Base-by-base conservation (phyloP, 2,888 invertebrate genomes). In the Monoplex corrugatus region DNA sequence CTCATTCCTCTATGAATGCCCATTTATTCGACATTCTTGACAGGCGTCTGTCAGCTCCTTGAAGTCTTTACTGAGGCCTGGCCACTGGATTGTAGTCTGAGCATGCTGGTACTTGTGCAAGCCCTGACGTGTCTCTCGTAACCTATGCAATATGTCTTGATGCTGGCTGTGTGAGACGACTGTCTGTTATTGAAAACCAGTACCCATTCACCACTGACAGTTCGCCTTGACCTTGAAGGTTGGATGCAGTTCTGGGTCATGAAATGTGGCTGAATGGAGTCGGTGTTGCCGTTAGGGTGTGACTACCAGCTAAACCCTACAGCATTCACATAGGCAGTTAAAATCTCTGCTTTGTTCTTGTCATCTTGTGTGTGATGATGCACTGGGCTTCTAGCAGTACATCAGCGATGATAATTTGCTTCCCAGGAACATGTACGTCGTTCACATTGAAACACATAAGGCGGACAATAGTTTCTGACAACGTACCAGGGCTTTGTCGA, bases 191-290 rank as follows among this genome's bases (percentile, higher is more conserved):
- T 35, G 35, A 40, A 23, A 87, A 5, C 80, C 87, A 32, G 80
- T 19, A 82, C 23, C 87, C 87, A 78, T 87, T 68, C 87, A 88
- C 38, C 5, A 83, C 0, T 1, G 83, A 88, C 13, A 88, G 40
- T 35, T 88, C 68, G 28, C 83, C 88, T 40, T 88, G 83, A 19
- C 35, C 44, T 44, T 28, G 88, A 10, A 83, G 63, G 19, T 68
- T 2, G 28, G 88, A 43, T 83, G 88, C 2, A 88, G 83, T 38
- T 88, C 88, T 43, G 68, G 28, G n/a, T 88, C 83, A 44, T 83
- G 83, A 1, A 88, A 68, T 68, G 83, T 88, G 0, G 82, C 44
- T 40, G 83, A 40, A 38, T 40, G 35, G 6, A 82, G 50, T 43
- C 6, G 28, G 13, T 88, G 63, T 28, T 83, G 63, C 16, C 88